A percentile compares a stretch with the other conserved stretches of the same genome.
phyloP scores from a whole-genome alignment of 2,113 vertebrate genomes.

The Condylura cristata region DNA sequence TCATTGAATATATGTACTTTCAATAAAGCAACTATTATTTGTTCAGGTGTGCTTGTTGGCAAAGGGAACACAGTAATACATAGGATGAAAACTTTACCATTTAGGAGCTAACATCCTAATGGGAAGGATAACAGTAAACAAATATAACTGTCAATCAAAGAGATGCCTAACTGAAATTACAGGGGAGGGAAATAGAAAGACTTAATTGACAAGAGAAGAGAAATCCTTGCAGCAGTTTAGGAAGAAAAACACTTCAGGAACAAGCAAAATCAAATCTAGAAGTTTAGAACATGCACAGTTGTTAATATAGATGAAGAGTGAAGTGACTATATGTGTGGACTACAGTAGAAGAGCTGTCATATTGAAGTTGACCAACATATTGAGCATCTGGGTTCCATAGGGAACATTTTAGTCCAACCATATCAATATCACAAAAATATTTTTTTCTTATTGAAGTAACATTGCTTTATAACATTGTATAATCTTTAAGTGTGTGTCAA shows the following conservation, averaged over 20 bases:
- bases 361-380: too few relatives aligned
- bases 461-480: too few relatives aligned
- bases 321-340: background rate
- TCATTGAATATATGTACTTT: background rate
- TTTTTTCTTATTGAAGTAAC: too few relatives aligned
- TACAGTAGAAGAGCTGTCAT: background rate
- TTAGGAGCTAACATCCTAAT: background rate
- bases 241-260: background rate
- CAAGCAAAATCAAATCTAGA: background rate
- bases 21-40: background rate
- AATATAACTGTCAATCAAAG: background rate
- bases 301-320: background rate
- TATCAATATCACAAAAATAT: too few relatives aligned
- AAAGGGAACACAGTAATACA: background rate
- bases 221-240: background rate
- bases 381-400: background rate
- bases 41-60: background rate
- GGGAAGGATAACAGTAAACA: background rate
- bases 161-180: background rate
- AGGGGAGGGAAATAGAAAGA: background rate
- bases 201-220: background rate
- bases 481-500: too few relatives aligned
- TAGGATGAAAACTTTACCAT: background rate
- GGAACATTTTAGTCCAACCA: too few relatives aligned
- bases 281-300: background rate